Base-by-base conservation (phyloP, 2,888 invertebrate species). In the Cylloceria caligata region DNA sequence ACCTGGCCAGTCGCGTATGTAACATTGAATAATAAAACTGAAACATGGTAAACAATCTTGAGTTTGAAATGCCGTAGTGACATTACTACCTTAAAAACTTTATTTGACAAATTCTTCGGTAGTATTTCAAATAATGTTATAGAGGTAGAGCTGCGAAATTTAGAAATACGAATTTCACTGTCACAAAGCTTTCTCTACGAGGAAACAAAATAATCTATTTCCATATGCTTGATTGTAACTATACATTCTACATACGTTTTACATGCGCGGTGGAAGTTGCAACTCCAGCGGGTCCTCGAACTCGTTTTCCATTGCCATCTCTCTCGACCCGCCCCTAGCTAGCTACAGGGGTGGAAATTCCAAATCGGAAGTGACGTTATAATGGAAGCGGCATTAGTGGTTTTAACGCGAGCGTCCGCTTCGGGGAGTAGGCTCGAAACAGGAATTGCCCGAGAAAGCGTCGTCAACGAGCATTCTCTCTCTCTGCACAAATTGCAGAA, bases 341-440 rank as follows among this genome's bases (percentile, higher is more conserved):
- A 36, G 42, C 52, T 3, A 69, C 1, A 67, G 79, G 80, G 76
- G 39, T 79, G 84, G 85, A 82, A 87, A 87, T 87, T 88, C 87
- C 86, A 88, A 90, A 91, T 91, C 89, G 90, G 89, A 91, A 89
- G 89, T 89, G 90, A 91, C 89, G 85, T 91, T 89, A 90, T 90
- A 90, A 90, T 89, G 90, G 90, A 89, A 87, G 86, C 85, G 84
- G 88, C 89, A 90, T 89, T 90, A 90, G 90, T 87, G 90, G 90
- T 89, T 89, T 89, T 88, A 87, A 84, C 86, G 83, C 80, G 72
- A 78, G 79, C 82, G 82, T 74, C 69, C 57, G 19, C 67, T 67
- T 65, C 76, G 79, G 24, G 16, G 60, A 47, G 80, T 67, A 72
- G 81, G 68, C 83, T 81, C 85, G 84, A 81, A 85, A 86, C 78